Evolutionary conservation across 1,140 invertebrate species (phyloP).

Genomic region (Grapholita molesta): DNA sequence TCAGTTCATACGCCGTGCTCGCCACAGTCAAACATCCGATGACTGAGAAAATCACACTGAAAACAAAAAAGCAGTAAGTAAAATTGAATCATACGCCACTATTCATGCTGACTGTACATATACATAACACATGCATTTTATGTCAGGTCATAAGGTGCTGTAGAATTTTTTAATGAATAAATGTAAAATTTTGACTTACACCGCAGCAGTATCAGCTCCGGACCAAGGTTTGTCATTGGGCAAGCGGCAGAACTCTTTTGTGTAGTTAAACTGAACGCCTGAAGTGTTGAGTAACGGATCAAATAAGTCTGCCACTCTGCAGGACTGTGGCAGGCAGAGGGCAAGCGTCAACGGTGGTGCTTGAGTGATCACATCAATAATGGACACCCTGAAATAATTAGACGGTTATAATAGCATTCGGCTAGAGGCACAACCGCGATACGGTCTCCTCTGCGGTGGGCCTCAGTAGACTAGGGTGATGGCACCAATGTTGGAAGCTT

Average conservation of each 20-base stretch:
- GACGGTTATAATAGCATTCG: too few relatives aligned
- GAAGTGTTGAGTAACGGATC: background rate
- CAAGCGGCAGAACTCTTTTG: background rate
- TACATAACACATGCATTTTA: too few relatives aligned
- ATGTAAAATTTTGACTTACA: background rate
- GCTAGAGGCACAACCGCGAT: too few relatives aligned
- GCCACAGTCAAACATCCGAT: background rate
- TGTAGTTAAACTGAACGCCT: background rate
- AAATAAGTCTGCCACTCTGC: background rate
- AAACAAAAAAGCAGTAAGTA: background rate
- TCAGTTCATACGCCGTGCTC: background rate
- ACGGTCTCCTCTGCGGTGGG: too few relatives aligned
- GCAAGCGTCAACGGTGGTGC: background rate
- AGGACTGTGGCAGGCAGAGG: background rate
- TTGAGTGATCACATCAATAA: background rate
- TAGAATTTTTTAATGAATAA: background rate
- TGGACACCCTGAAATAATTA: background rate
- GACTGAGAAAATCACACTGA: slow-evolving; percentile 3
- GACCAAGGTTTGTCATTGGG: background rate
- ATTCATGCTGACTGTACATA: too few relatives aligned
- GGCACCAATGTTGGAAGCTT: too few relatives aligned
- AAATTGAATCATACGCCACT: too few relatives aligned
- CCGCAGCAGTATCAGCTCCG: background rate
- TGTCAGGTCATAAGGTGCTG: too few relatives aligned
- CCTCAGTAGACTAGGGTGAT: too few relatives aligned